A percentile compares a stretch with the other conserved stretches of the same genome.
These are phyloP conservation scores for Cephus sareptanus DNA, from an alignment of 2,888 invertebrate species.

Conservation along the genomic window DNA sequence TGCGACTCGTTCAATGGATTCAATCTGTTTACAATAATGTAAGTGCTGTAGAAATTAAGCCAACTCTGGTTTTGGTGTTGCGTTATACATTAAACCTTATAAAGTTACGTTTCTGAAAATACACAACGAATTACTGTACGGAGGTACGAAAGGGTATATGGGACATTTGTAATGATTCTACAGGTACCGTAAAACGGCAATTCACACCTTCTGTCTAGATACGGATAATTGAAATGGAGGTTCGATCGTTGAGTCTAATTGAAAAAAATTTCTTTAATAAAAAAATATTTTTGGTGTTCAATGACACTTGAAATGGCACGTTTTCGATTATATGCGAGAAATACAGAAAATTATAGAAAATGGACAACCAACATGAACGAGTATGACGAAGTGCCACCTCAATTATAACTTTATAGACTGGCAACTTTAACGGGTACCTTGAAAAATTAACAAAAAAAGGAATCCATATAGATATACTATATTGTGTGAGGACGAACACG, in stretches of 20 bases:
- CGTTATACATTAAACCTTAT: neutral
- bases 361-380: neutral
- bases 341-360: neutral
- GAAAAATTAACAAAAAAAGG: neutral
- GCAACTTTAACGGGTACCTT: neutral
- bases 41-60: neutral
- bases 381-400: neutral
- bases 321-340: neutral
- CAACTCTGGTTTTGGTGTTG: neutral
- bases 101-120: neutral
- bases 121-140: neutral
- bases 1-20: neutral
- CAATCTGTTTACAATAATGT: neutral
- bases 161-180: neutral
- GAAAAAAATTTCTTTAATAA: too few species aligned
- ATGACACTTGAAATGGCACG: too few species aligned
- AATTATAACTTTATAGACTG: slow-evolving; percentile 5
- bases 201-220: neutral
- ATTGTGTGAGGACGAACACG: neutral
- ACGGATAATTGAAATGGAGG: neutral
- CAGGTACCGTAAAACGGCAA: neutral
- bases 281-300: too few species aligned
- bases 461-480: neutral
- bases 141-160: neutral
- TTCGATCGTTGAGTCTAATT: neutral